Evolutionary conservation across 2,888 invertebrate species (phyloP).

Genomic region (Temnothorax ravouxi): DNA sequence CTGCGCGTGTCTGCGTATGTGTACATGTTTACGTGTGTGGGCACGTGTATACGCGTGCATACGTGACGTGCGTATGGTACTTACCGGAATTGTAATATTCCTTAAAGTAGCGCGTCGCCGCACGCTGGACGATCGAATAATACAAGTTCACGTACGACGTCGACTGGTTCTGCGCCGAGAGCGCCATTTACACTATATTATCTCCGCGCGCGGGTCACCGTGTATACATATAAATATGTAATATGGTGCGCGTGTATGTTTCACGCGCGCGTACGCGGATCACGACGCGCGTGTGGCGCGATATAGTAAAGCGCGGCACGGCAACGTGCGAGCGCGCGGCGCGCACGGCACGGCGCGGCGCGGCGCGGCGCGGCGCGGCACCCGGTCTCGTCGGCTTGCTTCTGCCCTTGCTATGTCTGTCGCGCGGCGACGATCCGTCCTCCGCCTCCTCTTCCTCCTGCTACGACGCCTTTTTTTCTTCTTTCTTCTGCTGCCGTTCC

Average conservation of each 20-base stretch:
- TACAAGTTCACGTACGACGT: constrained; percentile 91
- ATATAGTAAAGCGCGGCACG: constrained; percentile 54
- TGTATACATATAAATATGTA: constrained; percentile 60
- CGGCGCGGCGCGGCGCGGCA: constrained; percentile 51
- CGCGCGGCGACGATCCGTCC: constrained; percentile 51
- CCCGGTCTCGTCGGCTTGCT: constrained; percentile 48
- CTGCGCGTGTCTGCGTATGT: not conserved
- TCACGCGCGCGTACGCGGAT: constrained; percentile 58
- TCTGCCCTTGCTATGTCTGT: constrained; percentile 45
- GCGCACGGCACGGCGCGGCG: too few species aligned
- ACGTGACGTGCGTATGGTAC: constrained; percentile 43
- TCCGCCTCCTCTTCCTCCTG: not conserved
- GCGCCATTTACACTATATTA: constrained; percentile 85
- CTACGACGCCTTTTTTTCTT: constrained; percentile 23
- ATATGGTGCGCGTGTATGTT: constrained; percentile 42
- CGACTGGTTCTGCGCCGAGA: constrained; percentile 87
- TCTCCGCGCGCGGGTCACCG: constrained; percentile 72
- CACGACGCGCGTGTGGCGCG: constrained; percentile 55
- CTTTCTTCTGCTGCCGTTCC: constrained; percentile 13
- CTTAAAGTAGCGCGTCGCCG: constrained; percentile 90
- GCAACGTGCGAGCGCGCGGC: constrained; percentile 65
- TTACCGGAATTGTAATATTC: constrained; percentile 90
- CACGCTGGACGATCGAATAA: constrained; percentile 91
- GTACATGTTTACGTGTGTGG: not conserved
- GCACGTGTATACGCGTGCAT: not conserved